A percentile compares a stretch with the other conserved stretches of the same genome.
These are phyloP conservation scores for Scatophagus argus DNA, from an alignment of 2,113 vertebrate species.

Conservation along the genomic window DNA sequence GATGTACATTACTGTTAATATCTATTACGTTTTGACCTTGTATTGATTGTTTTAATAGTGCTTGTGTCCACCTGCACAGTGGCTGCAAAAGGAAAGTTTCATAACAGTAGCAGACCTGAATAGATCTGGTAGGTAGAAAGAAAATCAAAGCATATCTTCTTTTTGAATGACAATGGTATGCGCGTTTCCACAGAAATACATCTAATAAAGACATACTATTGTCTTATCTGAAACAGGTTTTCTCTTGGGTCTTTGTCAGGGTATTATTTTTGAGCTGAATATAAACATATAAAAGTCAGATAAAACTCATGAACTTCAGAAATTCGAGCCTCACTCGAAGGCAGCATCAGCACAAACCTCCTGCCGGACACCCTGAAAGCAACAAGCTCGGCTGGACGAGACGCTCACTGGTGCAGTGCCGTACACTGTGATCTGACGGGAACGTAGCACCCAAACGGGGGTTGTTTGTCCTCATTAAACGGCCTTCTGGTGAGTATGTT, in stretches of 20 bases:
- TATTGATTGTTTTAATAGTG: neutral
- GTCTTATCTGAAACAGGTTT: neutral
- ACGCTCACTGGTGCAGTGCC: slow-evolving; percentile 31
- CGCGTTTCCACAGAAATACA: no score
- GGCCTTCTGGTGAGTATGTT: slow-evolving; percentile 44
- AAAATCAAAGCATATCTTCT: neutral
- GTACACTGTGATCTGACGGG: neutral
- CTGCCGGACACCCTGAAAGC: slow-evolving; percentile 51
- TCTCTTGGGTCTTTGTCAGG: neutral
- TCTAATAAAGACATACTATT: neutral
- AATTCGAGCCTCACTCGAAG: slow-evolving; percentile 50
- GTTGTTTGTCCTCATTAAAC: neutral
- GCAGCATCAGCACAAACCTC: slow-evolving; percentile 50
- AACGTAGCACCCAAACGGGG: neutral
- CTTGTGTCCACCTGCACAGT: neutral
- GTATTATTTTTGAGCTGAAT: neutral
- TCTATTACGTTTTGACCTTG: neutral
- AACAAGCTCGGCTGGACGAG: slow-evolving; percentile 60
- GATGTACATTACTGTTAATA: neutral
- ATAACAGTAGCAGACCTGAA: no score
- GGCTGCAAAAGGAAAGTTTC: neutral
- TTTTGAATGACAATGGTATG: neutral
- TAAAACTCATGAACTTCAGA: accelerated
- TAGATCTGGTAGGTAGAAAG: neutral
- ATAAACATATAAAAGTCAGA: neutral